Evolutionary conservation across 2,888 invertebrate genomes (phyloP).

Genomic region (Aphidius colemani): DNA sequence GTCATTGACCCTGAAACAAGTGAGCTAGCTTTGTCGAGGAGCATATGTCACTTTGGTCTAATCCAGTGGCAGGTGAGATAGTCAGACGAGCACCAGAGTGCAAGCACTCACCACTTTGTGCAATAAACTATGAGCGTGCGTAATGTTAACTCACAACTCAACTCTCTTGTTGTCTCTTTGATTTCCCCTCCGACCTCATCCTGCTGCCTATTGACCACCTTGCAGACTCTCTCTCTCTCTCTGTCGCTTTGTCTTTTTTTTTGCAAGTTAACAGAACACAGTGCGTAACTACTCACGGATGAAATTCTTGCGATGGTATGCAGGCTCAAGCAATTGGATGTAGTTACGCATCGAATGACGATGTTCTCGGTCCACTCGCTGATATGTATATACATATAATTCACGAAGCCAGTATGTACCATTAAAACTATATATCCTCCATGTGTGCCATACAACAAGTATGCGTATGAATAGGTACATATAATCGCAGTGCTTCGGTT

Average conservation of each 20-base stretch:
- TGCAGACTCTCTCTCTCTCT: constrained; percentile 8
- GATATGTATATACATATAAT: constrained; percentile 15
- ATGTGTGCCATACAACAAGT: constrained; percentile 5
- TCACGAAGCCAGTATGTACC: constrained; percentile 9
- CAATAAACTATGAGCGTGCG: constrained; percentile 43
- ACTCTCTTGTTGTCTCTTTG: constrained; percentile 21
- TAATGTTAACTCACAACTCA: constrained; percentile 30
- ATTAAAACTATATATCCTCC: constrained; percentile 7
- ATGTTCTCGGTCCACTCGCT: constrained; percentile 18
- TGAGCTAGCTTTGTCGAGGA: constrained; percentile 22
- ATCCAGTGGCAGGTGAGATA: constrained; percentile 28
- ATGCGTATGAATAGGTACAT: constrained; percentile 13
- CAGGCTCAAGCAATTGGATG: constrained; percentile 46
- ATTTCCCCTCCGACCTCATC: constrained; percentile 17
- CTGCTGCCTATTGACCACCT: not conserved
- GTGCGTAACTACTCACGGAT: constrained; percentile 21
- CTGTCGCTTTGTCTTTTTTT: constrained; percentile 19
- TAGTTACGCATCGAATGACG: constrained; percentile 36
- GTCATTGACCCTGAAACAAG: constrained; percentile 31
- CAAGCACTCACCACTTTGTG: constrained; percentile 36
- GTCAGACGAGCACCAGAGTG: not conserved
- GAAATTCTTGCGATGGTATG: constrained; percentile 37
- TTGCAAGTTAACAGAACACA: not conserved
- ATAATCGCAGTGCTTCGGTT: constrained; percentile 9
- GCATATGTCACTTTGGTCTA: constrained; percentile 38